phyloP scores from a whole-genome alignment of 2,888 invertebrate genomes.

The Epistrophella euchroma region DNA sequence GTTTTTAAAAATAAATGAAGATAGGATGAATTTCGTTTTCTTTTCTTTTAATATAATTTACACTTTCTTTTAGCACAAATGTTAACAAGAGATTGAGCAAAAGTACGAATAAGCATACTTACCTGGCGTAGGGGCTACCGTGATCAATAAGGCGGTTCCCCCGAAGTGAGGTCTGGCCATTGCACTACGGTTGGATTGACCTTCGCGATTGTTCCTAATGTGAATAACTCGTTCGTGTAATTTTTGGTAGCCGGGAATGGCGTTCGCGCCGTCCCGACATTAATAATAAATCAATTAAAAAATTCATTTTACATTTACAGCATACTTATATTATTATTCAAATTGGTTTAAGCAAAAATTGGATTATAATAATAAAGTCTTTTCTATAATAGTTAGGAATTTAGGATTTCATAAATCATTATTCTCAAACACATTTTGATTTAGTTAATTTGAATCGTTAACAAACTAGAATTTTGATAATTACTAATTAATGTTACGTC shows the following conservation, averaged over 20 bases:
- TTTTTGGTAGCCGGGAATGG: conserved; percentile 88
- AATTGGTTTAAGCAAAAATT: no score
- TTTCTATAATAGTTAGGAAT: no score
- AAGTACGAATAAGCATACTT: conserved; percentile 77
- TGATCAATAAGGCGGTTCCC: conserved; percentile 80
- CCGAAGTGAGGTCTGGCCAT: conserved; percentile 79
- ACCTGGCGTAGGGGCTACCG: conserved; percentile 80
- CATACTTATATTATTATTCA: no score
- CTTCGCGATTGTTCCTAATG: conserved; percentile 90
- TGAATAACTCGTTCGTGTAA: conserved; percentile 89
- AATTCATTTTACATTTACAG: no score
- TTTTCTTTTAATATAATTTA: conserved; percentile 11
- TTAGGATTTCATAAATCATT: no score
- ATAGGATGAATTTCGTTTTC: neutral
- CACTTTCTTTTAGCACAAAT: conserved; percentile 13
- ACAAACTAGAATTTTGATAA: no score
- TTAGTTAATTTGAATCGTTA: no score
- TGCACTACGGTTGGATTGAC: conserved; percentile 84
- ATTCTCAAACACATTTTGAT: no score
- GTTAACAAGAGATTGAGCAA: neutral
- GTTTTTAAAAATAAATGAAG: no score
- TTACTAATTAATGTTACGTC: no score
- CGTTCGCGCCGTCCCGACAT: conserved; percentile 86
- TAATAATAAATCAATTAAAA: no score
- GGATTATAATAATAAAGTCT: no score